phyloP scores from a whole-genome alignment of 1,140 invertebrate species.

The Oscheius sp. region DNA sequence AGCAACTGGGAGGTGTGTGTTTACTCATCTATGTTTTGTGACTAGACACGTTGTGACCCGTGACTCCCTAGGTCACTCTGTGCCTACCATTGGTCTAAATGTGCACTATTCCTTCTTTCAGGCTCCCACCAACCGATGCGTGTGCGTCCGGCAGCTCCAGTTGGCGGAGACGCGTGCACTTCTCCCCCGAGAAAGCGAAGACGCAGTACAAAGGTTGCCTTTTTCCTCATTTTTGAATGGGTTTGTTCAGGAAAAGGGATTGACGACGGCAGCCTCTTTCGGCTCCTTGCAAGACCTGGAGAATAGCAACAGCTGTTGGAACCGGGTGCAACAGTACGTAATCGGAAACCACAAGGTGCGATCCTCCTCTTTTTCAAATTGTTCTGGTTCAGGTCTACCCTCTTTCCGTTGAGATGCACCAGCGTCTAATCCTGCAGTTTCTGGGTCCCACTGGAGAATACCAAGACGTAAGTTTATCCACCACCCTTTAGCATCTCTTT shows the following conservation, averaged over 20 bases:
- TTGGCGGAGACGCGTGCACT: not conserved
- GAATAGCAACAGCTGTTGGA: constrained; percentile 28
- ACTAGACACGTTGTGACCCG: no score
- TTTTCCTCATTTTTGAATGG: constrained; percentile 71
- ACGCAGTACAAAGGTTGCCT: not conserved
- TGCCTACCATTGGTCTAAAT: not conserved
- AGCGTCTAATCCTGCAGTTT: constrained; percentile 86
- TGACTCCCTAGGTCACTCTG: no score
- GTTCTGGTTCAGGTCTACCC: constrained; percentile 77
- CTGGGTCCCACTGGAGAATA: constrained; percentile 91
- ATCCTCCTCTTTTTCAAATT: constrained; percentile 69
- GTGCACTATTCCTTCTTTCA: not conserved
- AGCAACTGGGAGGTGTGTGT: no score
- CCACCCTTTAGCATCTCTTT: constrained; percentile 46
- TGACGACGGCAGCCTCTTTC: constrained; percentile 10
- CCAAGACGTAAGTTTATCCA: constrained; percentile 73
- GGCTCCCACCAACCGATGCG: not conserved
- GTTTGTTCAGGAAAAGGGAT: constrained; percentile 9
- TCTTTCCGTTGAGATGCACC: constrained; percentile 77
- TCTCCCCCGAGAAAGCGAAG: not conserved
- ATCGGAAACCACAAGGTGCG: constrained; percentile 81
- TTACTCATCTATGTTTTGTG: no score
- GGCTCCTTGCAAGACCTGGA: constrained; percentile 22
- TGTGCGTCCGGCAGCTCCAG: not conserved
- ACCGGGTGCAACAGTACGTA: constrained; percentile 84